Conservation (phyloP, 2,113 vertebrate genomes). For the Caloenas nicobarica region DNA sequence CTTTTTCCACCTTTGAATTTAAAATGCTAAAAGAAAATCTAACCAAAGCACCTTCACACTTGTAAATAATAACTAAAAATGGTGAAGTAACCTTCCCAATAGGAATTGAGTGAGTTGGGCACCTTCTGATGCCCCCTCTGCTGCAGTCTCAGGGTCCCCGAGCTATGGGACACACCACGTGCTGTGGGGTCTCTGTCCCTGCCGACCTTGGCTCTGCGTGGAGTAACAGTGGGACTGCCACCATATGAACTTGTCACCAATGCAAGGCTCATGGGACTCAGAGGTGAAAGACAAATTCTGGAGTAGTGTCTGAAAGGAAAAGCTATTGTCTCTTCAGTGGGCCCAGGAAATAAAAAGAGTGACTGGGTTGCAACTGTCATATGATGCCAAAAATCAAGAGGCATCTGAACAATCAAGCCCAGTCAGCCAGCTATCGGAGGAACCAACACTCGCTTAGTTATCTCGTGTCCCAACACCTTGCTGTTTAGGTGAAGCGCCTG, state of each 20-base stretch:
- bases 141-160: fast-evolving
- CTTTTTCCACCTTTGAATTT: neutral
- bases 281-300: neutral
- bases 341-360: neutral
- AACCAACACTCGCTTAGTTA: neutral
- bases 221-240: neutral
- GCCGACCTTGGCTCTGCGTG: neutral
- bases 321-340: neutral
- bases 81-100: neutral
- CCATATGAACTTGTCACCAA: neutral
- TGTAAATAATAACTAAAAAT: neutral
- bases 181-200: neutral
- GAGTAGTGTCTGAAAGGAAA: neutral
- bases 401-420: neutral
- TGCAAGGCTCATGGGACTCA: neutral
- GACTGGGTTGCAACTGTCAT: neutral
- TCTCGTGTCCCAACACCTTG: neutral
- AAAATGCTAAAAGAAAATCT: neutral
- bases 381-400: neutral
- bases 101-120: neutral
- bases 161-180: fast-evolving
- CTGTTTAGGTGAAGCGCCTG: neutral
- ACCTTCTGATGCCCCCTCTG: neutral
- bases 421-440: neutral
- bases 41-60: neutral